phyloP scores from a whole-genome alignment of 2,888 invertebrate genomes.

The Ormyrus labotus region DNA sequence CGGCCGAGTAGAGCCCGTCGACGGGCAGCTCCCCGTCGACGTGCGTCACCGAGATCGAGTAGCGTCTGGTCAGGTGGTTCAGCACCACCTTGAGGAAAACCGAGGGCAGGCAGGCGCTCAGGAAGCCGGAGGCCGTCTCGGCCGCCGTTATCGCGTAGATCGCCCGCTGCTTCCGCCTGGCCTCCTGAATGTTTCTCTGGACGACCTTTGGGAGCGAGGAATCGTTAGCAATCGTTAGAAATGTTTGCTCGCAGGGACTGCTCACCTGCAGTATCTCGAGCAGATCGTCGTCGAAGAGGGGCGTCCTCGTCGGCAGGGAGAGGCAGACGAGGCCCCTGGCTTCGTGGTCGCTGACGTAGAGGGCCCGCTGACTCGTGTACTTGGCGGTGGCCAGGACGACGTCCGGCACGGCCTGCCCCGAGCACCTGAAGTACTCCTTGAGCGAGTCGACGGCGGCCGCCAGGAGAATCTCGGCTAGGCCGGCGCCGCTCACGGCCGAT shows the following conservation, averaged over 20 bases:
- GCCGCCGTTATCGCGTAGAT: slow-evolving; percentile 78
- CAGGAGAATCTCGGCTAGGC: slow-evolving; percentile 81
- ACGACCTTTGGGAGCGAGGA: slow-evolving; percentile 66
- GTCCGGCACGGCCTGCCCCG: slow-evolving; percentile 78
- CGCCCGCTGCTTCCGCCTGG: slow-evolving; percentile 77
- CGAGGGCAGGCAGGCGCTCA: slow-evolving; percentile 82
- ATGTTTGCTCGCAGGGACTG: too few species aligned
- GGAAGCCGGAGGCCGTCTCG: slow-evolving; percentile 78
- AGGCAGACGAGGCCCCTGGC: slow-evolving; percentile 82
- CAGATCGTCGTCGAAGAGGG: slow-evolving; percentile 71
- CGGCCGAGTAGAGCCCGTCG: slow-evolving; percentile 80
- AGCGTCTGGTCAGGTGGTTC: slow-evolving; percentile 82
- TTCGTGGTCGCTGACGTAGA: slow-evolving; percentile 76
- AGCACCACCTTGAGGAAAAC: slow-evolving; percentile 78
- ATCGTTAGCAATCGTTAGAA: background rate
- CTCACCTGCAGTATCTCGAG: slow-evolving; percentile 72
- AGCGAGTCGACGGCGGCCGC: slow-evolving; percentile 81
- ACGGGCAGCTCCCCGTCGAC: slow-evolving; percentile 81
- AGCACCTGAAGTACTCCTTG: slow-evolving; percentile 80
- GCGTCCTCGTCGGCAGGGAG: slow-evolving; percentile 78
- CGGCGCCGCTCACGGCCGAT: slow-evolving; percentile 79
- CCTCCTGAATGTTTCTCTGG: slow-evolving; percentile 74
- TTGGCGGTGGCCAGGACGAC: slow-evolving; percentile 81
- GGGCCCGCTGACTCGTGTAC: slow-evolving; percentile 79
- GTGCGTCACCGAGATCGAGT: slow-evolving; percentile 81